Evolutionary conservation across 2,888 invertebrate genomes (phyloP).

Genomic region (Tillus elongatus): DNA sequence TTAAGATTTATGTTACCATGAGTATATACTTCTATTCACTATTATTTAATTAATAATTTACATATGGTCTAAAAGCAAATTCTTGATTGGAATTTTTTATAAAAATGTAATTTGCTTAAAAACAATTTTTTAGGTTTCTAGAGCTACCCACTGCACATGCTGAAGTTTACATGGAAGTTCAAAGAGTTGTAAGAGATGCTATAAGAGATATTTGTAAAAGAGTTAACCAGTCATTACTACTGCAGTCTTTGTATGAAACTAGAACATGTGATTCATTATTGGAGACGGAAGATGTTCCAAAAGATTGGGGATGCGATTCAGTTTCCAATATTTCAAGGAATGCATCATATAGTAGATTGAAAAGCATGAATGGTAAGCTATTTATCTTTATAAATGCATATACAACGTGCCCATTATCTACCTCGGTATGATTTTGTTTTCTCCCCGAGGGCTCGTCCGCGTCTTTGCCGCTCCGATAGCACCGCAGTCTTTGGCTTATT

Average conservation of each 20-base stretch:
- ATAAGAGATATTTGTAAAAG: constrained; percentile 52
- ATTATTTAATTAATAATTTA: no score
- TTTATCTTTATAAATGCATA: no score
- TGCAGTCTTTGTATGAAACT: constrained; percentile 59
- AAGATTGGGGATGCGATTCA: constrained; percentile 30
- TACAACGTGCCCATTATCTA: no score
- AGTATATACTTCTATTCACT: no score
- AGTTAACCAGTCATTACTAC: constrained; percentile 59
- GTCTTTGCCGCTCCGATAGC: no score
- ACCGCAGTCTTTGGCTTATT: no score
- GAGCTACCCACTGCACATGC: constrained; percentile 47
- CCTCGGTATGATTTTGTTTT: no score
- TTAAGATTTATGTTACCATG: no score
- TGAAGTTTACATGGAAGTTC: constrained; percentile 45
- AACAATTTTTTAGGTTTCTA: constrained; percentile 43
- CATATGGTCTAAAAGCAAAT: no score
- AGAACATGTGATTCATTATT: constrained; percentile 56
- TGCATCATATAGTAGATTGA: constrained; percentile 32
- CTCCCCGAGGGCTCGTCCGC: no score
- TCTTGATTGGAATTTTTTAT: no score
- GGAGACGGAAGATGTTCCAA: constrained; percentile 49
- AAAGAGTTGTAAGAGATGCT: constrained; percentile 46
- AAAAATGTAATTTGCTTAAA: no score
- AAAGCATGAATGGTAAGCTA: constrained; percentile 36
- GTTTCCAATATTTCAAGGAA: constrained; percentile 28